Conservation (phyloP, 2,888 invertebrate genomes). For the Hypercompe scribonia region DNA sequence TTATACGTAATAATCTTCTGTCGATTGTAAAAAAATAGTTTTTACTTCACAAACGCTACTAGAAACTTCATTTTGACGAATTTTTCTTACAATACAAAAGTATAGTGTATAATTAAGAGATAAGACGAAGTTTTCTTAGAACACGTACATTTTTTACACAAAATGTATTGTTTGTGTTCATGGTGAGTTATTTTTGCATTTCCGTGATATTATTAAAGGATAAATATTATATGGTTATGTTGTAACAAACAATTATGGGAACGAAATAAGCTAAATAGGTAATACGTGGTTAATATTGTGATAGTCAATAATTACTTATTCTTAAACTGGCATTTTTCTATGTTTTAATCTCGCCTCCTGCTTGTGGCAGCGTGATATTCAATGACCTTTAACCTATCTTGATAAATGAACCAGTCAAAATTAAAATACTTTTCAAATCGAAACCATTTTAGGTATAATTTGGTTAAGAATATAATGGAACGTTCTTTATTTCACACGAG, state of each 20-base stretch:
- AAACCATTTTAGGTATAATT: too few species aligned
- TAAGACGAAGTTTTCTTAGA: neutral
- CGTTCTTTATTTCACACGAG: too few species aligned
- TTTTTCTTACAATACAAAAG: slow-evolving; percentile 9
- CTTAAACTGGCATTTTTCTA: neutral
- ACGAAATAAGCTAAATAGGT: neutral
- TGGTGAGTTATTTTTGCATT: neutral
- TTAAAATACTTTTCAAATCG: too few species aligned
- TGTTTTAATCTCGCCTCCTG: too few species aligned
- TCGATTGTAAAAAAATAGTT: neutral
- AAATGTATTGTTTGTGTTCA: neutral
- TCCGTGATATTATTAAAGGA: neutral
- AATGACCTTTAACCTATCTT: too few species aligned
- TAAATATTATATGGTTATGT: neutral
- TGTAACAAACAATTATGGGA: neutral
- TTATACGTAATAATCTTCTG: slow-evolving; percentile 33
- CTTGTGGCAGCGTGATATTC: too few species aligned
- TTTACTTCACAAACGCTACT: slow-evolving; percentile 13
- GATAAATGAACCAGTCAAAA: too few species aligned
- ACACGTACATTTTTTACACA: neutral
- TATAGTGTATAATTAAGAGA: neutral
- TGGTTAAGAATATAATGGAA: too few species aligned
- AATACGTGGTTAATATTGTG: neutral
- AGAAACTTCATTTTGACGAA: slow-evolving; percentile 35
- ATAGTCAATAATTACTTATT: neutral